Percentiles rank a stretch among this genome's conserved stretches.
Conservation (phyloP, 2,888 invertebrate genomes). For the Tipula helvola region DNA sequence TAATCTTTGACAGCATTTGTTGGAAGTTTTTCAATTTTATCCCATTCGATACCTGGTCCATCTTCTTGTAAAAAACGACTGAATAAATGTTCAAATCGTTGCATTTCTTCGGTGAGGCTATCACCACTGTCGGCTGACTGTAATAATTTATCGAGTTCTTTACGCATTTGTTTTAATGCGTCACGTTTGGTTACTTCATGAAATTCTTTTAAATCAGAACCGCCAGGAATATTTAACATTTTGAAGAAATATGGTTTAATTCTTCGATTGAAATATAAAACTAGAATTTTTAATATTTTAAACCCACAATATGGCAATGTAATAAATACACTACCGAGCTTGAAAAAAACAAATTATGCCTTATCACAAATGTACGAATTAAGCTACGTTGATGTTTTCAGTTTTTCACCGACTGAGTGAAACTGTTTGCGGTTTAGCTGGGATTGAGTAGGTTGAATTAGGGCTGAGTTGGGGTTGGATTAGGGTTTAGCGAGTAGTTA, state of each 20-base stretch:
- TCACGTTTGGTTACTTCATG: slow-evolving; percentile 93
- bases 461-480: too few species aligned
- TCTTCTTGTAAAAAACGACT: slow-evolving; percentile 63
- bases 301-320: background rate
- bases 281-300: background rate
- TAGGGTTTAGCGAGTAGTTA: too few species aligned
- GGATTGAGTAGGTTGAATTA: too few species aligned
- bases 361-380: background rate
- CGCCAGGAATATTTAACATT: background rate
- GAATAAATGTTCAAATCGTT: slow-evolving; percentile 74
- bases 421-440: too few species aligned
- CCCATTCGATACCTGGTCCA: slow-evolving; percentile 77
- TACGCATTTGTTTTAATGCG: slow-evolving; percentile 72
- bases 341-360: background rate
- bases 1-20: slow-evolving; percentile 76
- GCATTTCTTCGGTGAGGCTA: slow-evolving; percentile 50
- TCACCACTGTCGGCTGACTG: slow-evolving; percentile 33
- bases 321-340: background rate
- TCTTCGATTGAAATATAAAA: background rate
- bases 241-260: background rate
- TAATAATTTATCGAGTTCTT: slow-evolving; percentile 64
- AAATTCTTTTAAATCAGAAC: slow-evolving; percentile 78
- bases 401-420: background rate
- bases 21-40: slow-evolving; percentile 79
- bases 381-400: background rate